Conservation (phyloP, 2,888 invertebrate species). For the Malthinus seriepunctatus region DNA sequence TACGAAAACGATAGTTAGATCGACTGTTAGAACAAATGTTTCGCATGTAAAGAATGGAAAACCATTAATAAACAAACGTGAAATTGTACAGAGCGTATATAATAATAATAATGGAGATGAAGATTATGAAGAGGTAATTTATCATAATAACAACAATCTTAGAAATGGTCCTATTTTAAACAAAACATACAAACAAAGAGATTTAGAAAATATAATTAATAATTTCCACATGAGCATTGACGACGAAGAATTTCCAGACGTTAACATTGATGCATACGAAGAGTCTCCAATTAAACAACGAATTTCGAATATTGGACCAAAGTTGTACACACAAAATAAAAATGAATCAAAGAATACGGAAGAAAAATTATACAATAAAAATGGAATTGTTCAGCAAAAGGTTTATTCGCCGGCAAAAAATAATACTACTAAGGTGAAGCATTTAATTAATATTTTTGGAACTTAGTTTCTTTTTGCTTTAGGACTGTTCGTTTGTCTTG, state of each 20-base stretch:
- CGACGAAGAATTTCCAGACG: slow-evolving; percentile 55
- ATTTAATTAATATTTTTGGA: not conserved
- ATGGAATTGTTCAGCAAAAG: slow-evolving; percentile 20
- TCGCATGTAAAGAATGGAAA: slow-evolving; percentile 52
- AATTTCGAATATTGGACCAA: slow-evolving; percentile 54
- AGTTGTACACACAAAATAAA: slow-evolving; percentile 49
- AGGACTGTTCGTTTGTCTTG: too few relatives aligned
- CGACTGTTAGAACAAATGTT: slow-evolving; percentile 50
- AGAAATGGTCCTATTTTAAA: slow-evolving; percentile 20
- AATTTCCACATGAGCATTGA: slow-evolving; percentile 53
- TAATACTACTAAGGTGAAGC: slow-evolving; percentile 34
- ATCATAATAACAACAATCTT: slow-evolving; percentile 38
- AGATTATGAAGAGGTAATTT: slow-evolving; percentile 46
- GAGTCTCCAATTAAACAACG: slow-evolving; percentile 44
- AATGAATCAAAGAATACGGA: slow-evolving; percentile 33
- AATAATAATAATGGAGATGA: slow-evolving; percentile 49
- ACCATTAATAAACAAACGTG: slow-evolving; percentile 50
- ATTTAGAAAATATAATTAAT: slow-evolving; percentile 53
- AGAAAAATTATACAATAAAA: slow-evolving; percentile 38
- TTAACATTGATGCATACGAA: slow-evolving; percentile 48
- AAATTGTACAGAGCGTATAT: slow-evolving; percentile 48
- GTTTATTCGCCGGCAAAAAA: slow-evolving; percentile 11
- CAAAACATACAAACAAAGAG: slow-evolving; percentile 24
- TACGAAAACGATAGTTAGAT: slow-evolving; percentile 47
- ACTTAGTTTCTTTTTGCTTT: too few relatives aligned